Evolutionary conservation across 2,113 vertebrate genomes (phyloP).

Genomic region (Sebastes fasciatus): DNA sequence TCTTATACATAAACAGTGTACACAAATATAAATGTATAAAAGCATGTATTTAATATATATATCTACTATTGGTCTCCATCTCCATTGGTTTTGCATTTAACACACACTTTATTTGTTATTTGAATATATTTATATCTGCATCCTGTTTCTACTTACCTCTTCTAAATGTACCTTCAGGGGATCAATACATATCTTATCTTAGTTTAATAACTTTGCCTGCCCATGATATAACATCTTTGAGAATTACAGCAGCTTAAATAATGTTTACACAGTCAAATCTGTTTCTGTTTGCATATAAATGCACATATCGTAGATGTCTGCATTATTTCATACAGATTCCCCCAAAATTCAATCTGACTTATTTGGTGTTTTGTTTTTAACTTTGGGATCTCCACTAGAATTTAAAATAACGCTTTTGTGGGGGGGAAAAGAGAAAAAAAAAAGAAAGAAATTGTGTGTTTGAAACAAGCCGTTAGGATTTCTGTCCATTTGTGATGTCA

Average conservation of each 20-base stretch:
- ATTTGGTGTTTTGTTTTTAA: background rate
- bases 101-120: background rate
- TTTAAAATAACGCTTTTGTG: background rate
- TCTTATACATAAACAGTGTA: background rate
- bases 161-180: background rate
- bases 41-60: background rate
- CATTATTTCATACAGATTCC: background rate
- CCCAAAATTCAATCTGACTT: background rate
- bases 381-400: background rate
- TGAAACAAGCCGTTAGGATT: no score
- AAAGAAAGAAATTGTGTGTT: no score
- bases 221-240: background rate
- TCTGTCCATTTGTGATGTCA: no score
- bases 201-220: no score
- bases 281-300: background rate
- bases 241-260: background rate
- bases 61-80: background rate
- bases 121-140: background rate
- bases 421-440: background rate
- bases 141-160: background rate
- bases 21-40: background rate
- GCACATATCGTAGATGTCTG: background rate
- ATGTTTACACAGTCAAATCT: background rate
- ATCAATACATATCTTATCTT: background rate
- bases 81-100: background rate